phyloP scores from a whole-genome alignment of 2,888 invertebrate species.

The Psylliodes chrysocephalus region DNA sequence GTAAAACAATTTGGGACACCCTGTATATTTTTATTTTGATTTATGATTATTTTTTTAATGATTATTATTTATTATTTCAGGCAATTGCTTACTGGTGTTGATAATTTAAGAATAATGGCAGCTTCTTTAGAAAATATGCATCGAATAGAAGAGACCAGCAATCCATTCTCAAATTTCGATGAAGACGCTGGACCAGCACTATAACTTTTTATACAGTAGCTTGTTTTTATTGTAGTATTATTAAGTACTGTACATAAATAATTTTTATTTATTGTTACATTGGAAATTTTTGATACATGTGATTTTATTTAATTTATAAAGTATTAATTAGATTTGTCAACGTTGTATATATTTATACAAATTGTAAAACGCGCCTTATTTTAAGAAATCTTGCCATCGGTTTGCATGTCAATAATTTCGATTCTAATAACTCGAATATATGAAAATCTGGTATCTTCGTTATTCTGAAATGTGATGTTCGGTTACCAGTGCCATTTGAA shows the following conservation, averaged over 20 bases:
- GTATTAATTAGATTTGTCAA: constrained; percentile 16
- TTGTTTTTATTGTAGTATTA: constrained; percentile 30
- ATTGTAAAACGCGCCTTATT: constrained; percentile 15
- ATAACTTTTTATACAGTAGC: constrained; percentile 34
- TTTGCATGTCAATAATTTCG: no score
- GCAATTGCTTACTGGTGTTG: constrained; percentile 74
- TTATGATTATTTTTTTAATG: no score
- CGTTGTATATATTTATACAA: constrained; percentile 29
- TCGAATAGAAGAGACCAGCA: constrained; percentile 66
- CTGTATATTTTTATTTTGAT: no score
- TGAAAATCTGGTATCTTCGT: not conserved
- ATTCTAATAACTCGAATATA: not conserved
- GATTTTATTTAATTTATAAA: constrained; percentile 48
- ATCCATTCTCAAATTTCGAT: constrained; percentile 65
- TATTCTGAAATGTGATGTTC: not conserved
- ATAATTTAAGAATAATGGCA: constrained; percentile 74
- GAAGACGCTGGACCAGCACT: constrained; percentile 66
- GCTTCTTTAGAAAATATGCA: constrained; percentile 71
- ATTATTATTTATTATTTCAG: no score
- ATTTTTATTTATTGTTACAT: constrained; percentile 51
- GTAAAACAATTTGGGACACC: no score
- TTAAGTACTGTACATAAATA: constrained; percentile 45
- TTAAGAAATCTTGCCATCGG: not conserved
- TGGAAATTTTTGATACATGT: constrained; percentile 49
- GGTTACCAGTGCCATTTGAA: constrained; percentile 10